A percentile compares a stretch with the other conserved stretches of the same genome.
phyloP scores from a whole-genome alignment of 2,888 invertebrate genomes.

The Gastracanthus pulcherrimus region DNA sequence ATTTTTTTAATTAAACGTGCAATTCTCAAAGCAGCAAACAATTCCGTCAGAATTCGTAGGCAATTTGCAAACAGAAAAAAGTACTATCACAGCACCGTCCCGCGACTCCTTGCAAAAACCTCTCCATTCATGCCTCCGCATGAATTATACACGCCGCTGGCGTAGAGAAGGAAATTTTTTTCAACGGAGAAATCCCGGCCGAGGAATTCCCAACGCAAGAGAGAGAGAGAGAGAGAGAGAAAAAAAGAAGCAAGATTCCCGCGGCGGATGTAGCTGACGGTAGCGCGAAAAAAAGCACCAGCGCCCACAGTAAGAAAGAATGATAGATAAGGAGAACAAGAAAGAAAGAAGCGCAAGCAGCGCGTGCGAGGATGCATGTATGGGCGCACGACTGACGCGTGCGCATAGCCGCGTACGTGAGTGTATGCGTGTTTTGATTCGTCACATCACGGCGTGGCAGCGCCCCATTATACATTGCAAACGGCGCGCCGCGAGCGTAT shows the following conservation, averaged over 20 bases:
- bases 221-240: neutral
- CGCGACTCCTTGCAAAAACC: no score
- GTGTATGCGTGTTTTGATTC: constrained; percentile 3
- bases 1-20: no score
- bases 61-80: neutral
- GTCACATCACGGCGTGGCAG: no score
- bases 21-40: no score
- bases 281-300: neutral
- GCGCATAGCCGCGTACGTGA: no score
- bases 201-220: neutral
- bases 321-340: neutral
- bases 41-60: no score
- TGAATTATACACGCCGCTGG: neutral
- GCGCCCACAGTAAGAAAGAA: neutral
- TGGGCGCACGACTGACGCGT: neutral
- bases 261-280: neutral
- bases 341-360: neutral
- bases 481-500: neutral
- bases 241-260: no score
- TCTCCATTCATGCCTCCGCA: neutral
- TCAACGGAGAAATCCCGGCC: constrained; percentile 11
- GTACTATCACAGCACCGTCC: no score
- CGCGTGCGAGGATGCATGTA: neutral
- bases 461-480: no score
- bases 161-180: neutral